A percentile compares a stretch with the other conserved stretches of the same genome.
Evolutionary conservation across 2,113 vertebrate species (phyloP).

Genomic region (Formicarius rufipectus): DNA sequence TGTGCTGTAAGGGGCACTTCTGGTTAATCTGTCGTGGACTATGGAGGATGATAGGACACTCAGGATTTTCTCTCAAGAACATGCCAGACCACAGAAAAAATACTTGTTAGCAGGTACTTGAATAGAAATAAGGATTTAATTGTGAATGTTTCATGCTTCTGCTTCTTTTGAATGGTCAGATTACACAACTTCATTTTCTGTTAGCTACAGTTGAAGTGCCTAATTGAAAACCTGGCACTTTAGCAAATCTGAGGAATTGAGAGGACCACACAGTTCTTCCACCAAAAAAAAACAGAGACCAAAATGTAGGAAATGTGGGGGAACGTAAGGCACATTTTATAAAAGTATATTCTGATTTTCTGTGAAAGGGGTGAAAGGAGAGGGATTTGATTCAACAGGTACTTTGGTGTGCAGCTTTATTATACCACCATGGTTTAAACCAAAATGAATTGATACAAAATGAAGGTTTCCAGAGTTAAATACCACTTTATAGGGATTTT

Average conservation of each 20-base stretch:
- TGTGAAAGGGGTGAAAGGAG: not conserved
- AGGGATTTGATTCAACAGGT: not conserved
- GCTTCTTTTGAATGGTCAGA: not conserved
- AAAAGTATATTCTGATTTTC: not conserved
- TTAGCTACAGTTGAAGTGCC: not conserved
- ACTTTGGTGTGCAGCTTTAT: not conserved
- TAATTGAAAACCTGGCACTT: not conserved
- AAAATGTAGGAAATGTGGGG: not conserved
- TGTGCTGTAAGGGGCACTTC: not conserved
- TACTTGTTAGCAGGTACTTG: not conserved
- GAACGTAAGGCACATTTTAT: not conserved
- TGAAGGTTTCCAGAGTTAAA: not conserved
- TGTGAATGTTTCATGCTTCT: not conserved
- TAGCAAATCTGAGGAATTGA: not conserved
- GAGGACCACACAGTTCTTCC: not conserved
- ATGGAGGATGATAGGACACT: not conserved
- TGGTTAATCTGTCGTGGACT: not conserved
- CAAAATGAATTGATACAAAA: not conserved
- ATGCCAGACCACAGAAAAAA: not conserved
- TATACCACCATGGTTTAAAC: not conserved
- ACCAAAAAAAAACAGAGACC: not conserved
- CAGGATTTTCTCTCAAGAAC: not conserved
- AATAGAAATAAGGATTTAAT: not conserved
- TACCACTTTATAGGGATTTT: not conserved
- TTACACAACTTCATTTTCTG: not conserved